Conservation (phyloP, 1,140 invertebrate genomes). For the Gryllus bimaculatus region DNA sequence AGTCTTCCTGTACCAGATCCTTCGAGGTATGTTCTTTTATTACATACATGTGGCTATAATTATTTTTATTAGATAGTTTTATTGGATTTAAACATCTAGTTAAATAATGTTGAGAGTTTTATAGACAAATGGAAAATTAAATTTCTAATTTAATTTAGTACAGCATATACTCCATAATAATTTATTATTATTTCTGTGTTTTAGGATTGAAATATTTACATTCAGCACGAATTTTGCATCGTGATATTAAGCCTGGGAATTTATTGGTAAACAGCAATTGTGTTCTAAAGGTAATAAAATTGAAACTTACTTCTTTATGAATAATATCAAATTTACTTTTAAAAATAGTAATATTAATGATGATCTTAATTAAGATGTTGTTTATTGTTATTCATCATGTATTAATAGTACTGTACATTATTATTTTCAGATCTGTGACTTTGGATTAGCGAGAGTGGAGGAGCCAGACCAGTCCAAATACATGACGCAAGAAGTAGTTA, state of each 20-base stretch:
- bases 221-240: constrained; percentile 92
- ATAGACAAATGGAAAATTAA: background rate
- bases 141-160: too few relatives aligned
- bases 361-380: too few relatives aligned
- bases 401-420: too few relatives aligned
- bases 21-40: constrained; percentile 68
- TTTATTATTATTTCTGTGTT: constrained; percentile 31
- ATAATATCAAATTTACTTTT: too few relatives aligned
- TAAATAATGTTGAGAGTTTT: background rate
- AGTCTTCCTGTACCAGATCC: constrained; percentile 99
- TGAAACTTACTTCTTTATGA: background rate
- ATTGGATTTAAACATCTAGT: background rate
- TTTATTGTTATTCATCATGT: too few relatives aligned
- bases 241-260: constrained; percentile 99
- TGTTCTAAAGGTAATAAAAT: constrained; percentile 70
- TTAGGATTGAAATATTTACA: constrained; percentile 95
- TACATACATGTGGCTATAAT: background rate
- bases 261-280: constrained; percentile 97
- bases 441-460: constrained; percentile 88
- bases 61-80: background rate
- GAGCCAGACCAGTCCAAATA: constrained; percentile 83
- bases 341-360: too few relatives aligned
- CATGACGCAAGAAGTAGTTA: constrained; percentile 99
- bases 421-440: constrained; percentile 83
- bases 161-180: too few relatives aligned